phyloP scores from a whole-genome alignment of 2,113 vertebrate genomes.

The Pelecanus crispus region DNA sequence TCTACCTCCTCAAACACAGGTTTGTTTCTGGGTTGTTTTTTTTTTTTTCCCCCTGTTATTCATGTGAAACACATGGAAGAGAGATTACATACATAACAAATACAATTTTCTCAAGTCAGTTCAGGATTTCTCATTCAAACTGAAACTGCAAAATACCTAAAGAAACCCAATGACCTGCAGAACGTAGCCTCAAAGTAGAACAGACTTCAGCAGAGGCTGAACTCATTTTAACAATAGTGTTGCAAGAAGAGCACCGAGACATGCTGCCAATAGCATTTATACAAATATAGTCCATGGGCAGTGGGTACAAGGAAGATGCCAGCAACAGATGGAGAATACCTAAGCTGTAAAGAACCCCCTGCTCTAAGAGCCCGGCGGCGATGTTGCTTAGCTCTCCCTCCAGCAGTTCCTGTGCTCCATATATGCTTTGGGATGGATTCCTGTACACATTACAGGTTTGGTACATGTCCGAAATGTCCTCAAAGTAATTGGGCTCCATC shows the following conservation, averaged over 20 bases:
- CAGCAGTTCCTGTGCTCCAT: background rate
- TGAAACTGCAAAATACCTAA: background rate
- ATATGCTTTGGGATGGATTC: background rate
- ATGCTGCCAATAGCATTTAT: background rate
- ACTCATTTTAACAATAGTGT: background rate
- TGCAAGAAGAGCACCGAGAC: background rate
- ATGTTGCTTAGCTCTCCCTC: background rate
- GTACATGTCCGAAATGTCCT: background rate
- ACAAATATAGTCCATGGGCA: background rate
- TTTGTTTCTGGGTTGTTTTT: background rate
- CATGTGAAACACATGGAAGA: background rate
- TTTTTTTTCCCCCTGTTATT: background rate
- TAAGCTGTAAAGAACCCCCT: background rate
- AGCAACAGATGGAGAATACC: background rate
- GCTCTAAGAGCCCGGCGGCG: fast-evolving
- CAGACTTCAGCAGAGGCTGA: background rate
- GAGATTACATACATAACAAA: background rate
- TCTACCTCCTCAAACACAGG: background rate
- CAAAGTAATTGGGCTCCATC: background rate
- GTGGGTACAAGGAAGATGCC: background rate
- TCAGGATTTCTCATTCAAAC: background rate
- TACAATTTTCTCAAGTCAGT: background rate
- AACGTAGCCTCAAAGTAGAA: background rate
- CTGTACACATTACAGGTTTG: background rate
- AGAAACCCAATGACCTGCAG: background rate